These are phyloP conservation scores for Nixonia krombeini DNA, from an alignment of 1,140 invertebrate genomes.

Conservation along the genomic window DNA sequence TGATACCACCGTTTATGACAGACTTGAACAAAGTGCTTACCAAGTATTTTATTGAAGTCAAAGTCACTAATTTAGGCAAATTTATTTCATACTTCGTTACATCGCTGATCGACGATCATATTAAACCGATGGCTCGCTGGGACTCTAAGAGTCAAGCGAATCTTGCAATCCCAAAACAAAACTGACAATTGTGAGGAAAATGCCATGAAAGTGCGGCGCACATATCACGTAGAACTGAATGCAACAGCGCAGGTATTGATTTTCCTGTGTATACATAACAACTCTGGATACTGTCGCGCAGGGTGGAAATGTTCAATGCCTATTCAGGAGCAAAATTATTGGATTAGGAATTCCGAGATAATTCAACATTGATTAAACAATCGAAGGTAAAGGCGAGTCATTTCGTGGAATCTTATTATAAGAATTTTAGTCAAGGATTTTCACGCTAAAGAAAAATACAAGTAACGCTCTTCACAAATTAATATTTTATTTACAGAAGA, in stretches of 20 bases:
- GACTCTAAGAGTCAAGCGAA: constrained; percentile 12
- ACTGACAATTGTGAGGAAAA: constrained; percentile 17
- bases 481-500: background rate
- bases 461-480: background rate
- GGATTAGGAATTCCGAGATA: background rate
- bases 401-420: too few species aligned
- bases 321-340: too few species aligned
- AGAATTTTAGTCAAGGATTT: too few species aligned
- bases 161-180: constrained; percentile 10
- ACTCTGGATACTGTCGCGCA: too few species aligned
- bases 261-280: constrained; percentile 5
- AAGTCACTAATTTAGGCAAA: too few species aligned
- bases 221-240: background rate
- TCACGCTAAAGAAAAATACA: too few species aligned
- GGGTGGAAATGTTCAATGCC: too few species aligned
- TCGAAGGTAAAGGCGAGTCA: too few species aligned
- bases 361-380: background rate
- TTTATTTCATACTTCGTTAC: too few species aligned
- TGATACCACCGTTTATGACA: too few species aligned
- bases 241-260: constrained; percentile 30
- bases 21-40: too few species aligned
- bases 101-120: constrained; percentile 1
- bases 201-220: constrained; percentile 14
- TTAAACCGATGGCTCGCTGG: background rate
- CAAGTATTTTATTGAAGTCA: too few species aligned